Percentiles rank a stretch among this genome's conserved stretches.
Conservation (phyloP, 2,888 invertebrate genomes). For the Pemphredon lugubris region DNA sequence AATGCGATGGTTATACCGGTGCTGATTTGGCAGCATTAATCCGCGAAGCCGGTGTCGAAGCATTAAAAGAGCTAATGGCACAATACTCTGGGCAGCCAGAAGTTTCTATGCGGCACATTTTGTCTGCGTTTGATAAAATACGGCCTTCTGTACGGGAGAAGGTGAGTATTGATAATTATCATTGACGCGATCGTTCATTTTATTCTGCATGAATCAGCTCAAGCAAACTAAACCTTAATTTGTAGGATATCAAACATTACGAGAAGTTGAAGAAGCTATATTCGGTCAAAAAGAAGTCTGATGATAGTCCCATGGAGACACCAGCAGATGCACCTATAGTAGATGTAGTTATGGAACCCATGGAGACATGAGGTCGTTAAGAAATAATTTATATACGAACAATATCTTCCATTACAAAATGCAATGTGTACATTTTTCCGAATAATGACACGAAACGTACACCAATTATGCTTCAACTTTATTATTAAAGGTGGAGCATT, state of each 20-base stretch:
- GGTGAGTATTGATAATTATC: constrained; percentile 77
- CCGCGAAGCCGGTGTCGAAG: constrained; percentile 91
- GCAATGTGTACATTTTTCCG: constrained; percentile 16
- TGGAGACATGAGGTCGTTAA: constrained; percentile 60
- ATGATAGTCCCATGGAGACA: constrained; percentile 83
- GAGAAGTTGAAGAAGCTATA: constrained; percentile 88
- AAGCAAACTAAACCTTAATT: constrained; percentile 34
- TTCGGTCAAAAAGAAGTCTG: constrained; percentile 82
- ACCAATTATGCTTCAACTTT: constrained; percentile 12
- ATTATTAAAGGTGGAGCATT: constrained; percentile 22
- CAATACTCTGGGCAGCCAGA: constrained; percentile 81
- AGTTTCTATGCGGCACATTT: constrained; percentile 88
- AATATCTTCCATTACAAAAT: constrained; percentile 51
- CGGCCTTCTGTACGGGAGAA: constrained; percentile 93
- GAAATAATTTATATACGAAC: constrained; percentile 12
- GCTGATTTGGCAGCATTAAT: constrained; percentile 96
- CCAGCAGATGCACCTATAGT: constrained; percentile 68
- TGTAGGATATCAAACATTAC: constrained; percentile 88
- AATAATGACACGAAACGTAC: constrained; percentile 6
- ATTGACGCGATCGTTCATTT: neutral
- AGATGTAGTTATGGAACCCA: constrained; percentile 74
- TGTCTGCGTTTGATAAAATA: constrained; percentile 88
- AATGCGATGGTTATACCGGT: constrained; percentile 92
- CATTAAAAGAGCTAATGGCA: constrained; percentile 89
- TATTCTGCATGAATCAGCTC: too few relatives aligned